These are phyloP conservation scores for Epirrhoe tristata DNA, from an alignment of 2,888 invertebrate species.

Conservation along the genomic window DNA sequence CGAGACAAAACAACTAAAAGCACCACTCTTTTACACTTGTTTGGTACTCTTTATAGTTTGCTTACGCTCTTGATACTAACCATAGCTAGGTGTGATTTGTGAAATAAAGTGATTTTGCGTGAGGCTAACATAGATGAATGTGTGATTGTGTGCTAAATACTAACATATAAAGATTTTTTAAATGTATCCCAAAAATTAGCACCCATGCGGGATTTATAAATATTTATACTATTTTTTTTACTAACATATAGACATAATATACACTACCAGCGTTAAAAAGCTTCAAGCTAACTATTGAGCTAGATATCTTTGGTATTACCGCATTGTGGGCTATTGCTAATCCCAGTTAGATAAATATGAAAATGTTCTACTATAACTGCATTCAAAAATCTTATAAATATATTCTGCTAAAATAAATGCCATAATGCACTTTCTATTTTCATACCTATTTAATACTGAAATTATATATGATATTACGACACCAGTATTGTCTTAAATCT, in stretches of 20 bases:
- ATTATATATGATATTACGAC: no score
- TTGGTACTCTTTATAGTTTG: constrained; percentile 15
- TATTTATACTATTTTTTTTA: no score
- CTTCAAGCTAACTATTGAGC: not conserved
- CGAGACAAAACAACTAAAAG: not conserved
- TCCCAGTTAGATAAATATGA: not conserved
- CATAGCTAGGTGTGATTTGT: constrained; percentile 13
- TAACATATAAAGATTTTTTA: no score
- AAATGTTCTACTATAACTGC: not conserved
- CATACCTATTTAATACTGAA: not conserved
- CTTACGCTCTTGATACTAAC: constrained; percentile 2
- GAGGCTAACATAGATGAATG: constrained; percentile 22
- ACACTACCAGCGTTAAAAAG: not conserved
- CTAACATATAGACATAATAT: not conserved
- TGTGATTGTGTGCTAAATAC: constrained; percentile 17
- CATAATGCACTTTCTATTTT: not conserved
- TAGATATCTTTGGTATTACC: not conserved
- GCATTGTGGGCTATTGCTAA: not conserved
- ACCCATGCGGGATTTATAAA: no score
- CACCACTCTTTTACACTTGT: not conserved
- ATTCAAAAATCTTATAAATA: not conserved
- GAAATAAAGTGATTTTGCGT: constrained; percentile 11
- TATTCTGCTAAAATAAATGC: not conserved
- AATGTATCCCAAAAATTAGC: no score
- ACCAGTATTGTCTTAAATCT: not conserved